phyloP scores from a whole-genome alignment of 2,113 vertebrate species.

The Alexandromys fortis region DNA sequence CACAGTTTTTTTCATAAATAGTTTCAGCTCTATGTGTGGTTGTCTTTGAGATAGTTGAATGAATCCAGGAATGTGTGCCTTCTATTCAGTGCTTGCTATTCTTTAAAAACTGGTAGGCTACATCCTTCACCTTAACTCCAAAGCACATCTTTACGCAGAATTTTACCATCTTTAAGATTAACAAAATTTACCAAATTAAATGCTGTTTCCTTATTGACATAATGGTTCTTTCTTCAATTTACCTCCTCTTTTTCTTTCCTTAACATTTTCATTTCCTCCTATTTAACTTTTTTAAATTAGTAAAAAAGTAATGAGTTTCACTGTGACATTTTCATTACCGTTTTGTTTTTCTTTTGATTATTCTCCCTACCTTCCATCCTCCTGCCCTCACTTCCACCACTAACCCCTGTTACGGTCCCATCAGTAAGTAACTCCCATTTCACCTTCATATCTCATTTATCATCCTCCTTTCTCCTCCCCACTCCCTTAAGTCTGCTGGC shows the following conservation, averaged over 20 bases:
- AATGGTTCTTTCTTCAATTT: constrained; percentile 29
- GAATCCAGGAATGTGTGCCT: background rate
- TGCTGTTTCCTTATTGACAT: background rate
- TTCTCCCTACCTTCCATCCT: background rate
- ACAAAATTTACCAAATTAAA: constrained; percentile 28
- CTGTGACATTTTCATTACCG: background rate
- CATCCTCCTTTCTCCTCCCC: background rate
- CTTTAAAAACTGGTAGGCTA: background rate
- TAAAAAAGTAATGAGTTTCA: background rate
- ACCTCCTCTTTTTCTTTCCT: background rate
- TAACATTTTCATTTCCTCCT: background rate
- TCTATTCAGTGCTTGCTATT: background rate
- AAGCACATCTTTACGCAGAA: background rate
- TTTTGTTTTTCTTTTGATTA: background rate
- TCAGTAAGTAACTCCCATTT: background rate
- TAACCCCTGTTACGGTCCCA: background rate
- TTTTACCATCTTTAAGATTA: constrained; percentile 13
- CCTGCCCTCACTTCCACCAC: background rate
- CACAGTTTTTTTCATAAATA: background rate
- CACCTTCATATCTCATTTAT: background rate
- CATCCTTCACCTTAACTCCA: background rate
- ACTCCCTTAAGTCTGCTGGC: background rate
- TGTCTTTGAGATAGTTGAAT: background rate
- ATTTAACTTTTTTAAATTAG: background rate
- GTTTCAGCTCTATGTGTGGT: background rate